Evolutionary conservation across 2,888 invertebrate genomes (phyloP), one percentile per base, ranked within the genome.

Genomic region (Drosophila nigricruria): DNA sequence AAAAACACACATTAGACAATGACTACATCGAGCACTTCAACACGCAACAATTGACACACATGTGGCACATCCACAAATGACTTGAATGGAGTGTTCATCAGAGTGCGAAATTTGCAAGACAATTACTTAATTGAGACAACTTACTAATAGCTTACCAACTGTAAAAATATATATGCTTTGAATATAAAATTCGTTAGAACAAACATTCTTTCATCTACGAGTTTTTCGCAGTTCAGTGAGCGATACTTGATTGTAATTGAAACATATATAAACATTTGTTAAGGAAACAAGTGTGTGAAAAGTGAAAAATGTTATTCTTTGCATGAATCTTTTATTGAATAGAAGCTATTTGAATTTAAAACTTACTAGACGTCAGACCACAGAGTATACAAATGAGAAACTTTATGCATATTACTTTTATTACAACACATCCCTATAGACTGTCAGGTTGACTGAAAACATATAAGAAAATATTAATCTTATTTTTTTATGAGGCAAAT

Each of bases 1-100:
- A 40, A 23, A 10, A 6, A 23, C 23, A 57, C 20, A 20, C 10
- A 3, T n/a, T n/a, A 30, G 14, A 40, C 30, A 56, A 42, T 32
- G 50, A 10, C 20, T 43, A 50, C 36, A 74, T 50, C 62, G 42
- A 40, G 38, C 47, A 12, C 50, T 63, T 59, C 61, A 56, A 66
- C 74, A 79, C 66, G 74, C 81, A 74, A 81, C 73, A 81, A 74
- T 69, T 70, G 77, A 64, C 66, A 58, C 64, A 61, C 64, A 61
- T 76, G 47, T 52, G 38, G 34, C 34, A 25, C 34, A 25, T 18
- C 50, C 54, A 50, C 49, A 54, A 61, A 43, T 36, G 27, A 25
- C 53, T 57, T 36, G 34, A 23, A 54, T 38, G 4, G 14, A 27
- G 61, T 43, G 32, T 3, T 23, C 47, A 61, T 10, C 23, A 8